phyloP scores from a whole-genome alignment of 2,797 vertebrate species.

The Pyrocephalus nanus region DNA sequence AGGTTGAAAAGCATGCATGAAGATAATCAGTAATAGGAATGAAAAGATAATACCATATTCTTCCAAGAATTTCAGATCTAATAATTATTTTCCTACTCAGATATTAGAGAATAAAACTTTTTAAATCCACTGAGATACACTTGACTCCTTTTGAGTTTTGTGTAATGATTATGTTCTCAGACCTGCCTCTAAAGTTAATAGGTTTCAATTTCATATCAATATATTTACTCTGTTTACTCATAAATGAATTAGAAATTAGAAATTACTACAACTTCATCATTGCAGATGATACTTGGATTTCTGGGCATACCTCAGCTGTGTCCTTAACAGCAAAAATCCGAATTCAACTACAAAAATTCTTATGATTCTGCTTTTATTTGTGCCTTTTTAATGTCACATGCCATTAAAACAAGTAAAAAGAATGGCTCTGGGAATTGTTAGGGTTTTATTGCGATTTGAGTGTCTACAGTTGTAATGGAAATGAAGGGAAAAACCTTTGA shows the following conservation, averaged over 20 bases:
- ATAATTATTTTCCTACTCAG: not conserved
- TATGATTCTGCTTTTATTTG: not conserved
- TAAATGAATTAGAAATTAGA: not conserved
- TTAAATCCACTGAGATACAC: not conserved
- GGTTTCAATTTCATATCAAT: not conserved
- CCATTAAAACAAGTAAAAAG: not conserved
- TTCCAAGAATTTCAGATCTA: not conserved
- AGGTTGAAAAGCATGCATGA: not conserved
- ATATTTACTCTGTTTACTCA: not conserved
- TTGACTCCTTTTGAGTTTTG: not conserved
- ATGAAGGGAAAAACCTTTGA: not conserved
- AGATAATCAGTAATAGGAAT: not conserved
- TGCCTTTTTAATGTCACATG: not conserved
- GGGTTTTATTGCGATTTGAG: not conserved
- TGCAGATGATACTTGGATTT: not conserved
- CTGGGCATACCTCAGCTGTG: not conserved
- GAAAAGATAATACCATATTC: not conserved
- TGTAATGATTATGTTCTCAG: not conserved
- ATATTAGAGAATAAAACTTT: not conserved
- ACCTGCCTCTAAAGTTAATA: not conserved
- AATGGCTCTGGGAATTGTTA: not conserved
- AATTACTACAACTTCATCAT: not conserved
- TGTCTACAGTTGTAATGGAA: not conserved
- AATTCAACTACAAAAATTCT: not conserved
- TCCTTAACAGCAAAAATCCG: not conserved